Conservation (phyloP, 2,113 vertebrate species). For the Alouatta palliata region DNA sequence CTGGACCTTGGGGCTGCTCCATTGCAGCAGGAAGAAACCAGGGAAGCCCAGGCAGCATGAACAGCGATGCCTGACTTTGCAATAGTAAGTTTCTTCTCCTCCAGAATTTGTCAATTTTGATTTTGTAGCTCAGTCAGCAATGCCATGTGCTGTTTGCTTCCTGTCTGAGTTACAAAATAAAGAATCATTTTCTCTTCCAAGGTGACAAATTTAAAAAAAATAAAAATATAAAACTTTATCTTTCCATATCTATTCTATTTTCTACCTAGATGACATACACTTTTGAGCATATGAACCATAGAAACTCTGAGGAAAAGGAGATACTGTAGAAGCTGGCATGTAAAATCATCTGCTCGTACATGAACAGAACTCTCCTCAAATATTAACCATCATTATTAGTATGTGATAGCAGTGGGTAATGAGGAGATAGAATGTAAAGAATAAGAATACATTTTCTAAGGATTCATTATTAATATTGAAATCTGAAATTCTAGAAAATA, state of each 20-base stretch:
- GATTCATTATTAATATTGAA: not conserved
- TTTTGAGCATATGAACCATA: slow-evolving; percentile 47
- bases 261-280: slow-evolving; percentile 18
- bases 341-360: not conserved
- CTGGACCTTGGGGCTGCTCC: slow-evolving; percentile 56
- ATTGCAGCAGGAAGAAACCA: slow-evolving; percentile 58
- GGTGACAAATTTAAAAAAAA: slow-evolving; percentile 73
- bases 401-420: not conserved
- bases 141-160: slow-evolving; percentile 78
- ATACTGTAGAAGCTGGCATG: not conserved
- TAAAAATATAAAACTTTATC: slow-evolving; percentile 53
- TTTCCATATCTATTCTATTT: slow-evolving; percentile 20
- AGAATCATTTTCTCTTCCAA: slow-evolving; percentile 80
- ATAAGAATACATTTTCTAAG: not conserved
- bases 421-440: not conserved
- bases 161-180: slow-evolving; percentile 80
- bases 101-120: slow-evolving; percentile 83
- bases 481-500: not conserved
- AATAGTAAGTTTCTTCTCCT: slow-evolving; percentile 70
- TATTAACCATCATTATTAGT: not conserved
- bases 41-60: slow-evolving; percentile 59
- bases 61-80: slow-evolving; percentile 64
- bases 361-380: not conserved
- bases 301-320: not conserved
- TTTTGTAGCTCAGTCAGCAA: slow-evolving; percentile 81